Base-by-base conservation (phyloP, 2,113 vertebrate genomes). In the Chaetops frenatus region DNA sequence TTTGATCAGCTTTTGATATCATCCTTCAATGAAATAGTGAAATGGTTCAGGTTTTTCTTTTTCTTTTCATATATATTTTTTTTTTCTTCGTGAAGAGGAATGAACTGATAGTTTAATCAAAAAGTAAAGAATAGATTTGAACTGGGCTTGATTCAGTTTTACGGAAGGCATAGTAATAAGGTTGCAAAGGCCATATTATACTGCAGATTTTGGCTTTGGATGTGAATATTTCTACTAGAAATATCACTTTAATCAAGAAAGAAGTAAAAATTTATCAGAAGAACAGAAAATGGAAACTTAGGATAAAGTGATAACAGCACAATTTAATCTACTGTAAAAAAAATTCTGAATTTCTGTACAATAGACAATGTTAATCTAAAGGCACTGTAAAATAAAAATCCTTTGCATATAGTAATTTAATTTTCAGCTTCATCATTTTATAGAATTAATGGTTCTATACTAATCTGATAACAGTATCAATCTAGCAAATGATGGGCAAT, bases 61-160 rank as follows among this genome's bases (percentile, higher is more conserved):
- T 5, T 25, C 33, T 10, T 5, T 25, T 35, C n/a, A n/a, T n/a
- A n/a, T n/a, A n/a, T n/a, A n/a, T 13, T 3, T 22, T 24, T 35
- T 9, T 3, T 0, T 42, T 78, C 35, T 62, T n/a, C 6, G 7
- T 1, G 5, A 24, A 27, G 3, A 29, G 22, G 6, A 6, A 23
- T 47, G 76, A 84, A 67, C 27, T 42, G 8, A 38, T 35, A 60
- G 51, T 66, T 48, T 50, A 67, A 60, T 57, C 7, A 61, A 84
- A 81, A 86, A 48, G 1, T 29, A 74, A 56, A 69, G 2, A 90
- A 61, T 5, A 53, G 6, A 33, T 71, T 65, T 86, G 21, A 80
- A 64, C 23, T 18, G 18, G n/a, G 2, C 9, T 80, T 23, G 36
- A 25, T 70, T 85, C 61, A n/a, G 10, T 77, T 72, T 93, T 76